Evolutionary conservation across 2,113 vertebrate genomes (phyloP), one percentile per base, ranked within the genome.

Genomic region (Sorex araneus): DNA sequence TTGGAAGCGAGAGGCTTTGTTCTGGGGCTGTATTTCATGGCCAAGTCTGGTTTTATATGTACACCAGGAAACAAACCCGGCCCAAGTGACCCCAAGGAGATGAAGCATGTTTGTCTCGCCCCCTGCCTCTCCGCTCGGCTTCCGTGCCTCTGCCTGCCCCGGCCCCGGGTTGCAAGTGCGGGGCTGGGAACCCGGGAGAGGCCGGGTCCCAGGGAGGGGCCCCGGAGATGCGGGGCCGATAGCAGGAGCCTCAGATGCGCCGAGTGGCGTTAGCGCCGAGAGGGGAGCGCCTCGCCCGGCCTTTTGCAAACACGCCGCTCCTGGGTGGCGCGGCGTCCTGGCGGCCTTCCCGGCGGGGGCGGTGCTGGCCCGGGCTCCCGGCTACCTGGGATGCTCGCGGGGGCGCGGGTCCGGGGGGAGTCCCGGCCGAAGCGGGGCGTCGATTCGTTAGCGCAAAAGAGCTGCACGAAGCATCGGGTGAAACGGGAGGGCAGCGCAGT

Each of bases 321-420:
- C 9, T 85, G 88, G 88, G 92, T 89, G 6, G 13, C 87, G 83
- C 95, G 97, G 94, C 12, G 5, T 89, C 66, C 12, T 76, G 70
- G 84, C 78, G 77, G 83, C 89, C 96, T 97, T 97, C 95, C 96
- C 95, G 97, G 91, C 97, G 54, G 96, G 92, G 87, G 95, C 96
- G 94, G 90, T 94, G 85, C 71, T 93, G 87, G 92, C 2, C 4
- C 0, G 25, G 25, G 27, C 95, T 94, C 67, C 95, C 9, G 12
- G 75, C 97, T 96, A 93, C 91, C 76, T 8, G 67, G 96, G 77
- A 94, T 94, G 98, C 97, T 97, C 93, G 95, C 60, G 81, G 82
- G 94, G 83, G 69, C 93, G 66, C 21, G 93, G 90, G 87, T 94
- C 23, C 5, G 96, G 63, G 32, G 78, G 21, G 80, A 43, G 43